Percentiles rank a stretch among this genome's conserved stretches.
Evolutionary conservation across 2,888 invertebrate genomes (phyloP).

Genomic region (Ormyrus labotus): DNA sequence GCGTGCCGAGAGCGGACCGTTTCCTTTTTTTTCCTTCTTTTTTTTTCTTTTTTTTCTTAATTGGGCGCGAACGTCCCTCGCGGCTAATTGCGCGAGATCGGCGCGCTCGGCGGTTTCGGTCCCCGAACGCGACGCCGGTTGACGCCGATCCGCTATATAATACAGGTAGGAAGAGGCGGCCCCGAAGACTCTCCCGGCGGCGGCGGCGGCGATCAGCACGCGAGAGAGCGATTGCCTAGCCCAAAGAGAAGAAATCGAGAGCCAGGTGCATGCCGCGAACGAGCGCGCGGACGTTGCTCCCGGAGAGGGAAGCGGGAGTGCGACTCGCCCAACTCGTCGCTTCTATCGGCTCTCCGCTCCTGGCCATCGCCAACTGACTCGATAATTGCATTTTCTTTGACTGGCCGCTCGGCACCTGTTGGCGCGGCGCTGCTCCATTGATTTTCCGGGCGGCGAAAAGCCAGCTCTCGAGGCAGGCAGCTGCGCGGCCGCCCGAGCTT

Average conservation of each 20-base stretch:
- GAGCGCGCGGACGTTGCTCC: constrained; percentile 59
- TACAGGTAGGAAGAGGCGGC: background rate
- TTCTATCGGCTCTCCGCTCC: constrained; percentile 12
- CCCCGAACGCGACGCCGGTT: too few species aligned
- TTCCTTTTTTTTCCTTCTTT: too few species aligned
- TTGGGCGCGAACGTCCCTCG: too few species aligned
- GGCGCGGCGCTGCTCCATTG: too few species aligned
- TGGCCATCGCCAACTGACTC: constrained; percentile 15
- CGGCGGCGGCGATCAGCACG: constrained; percentile 47
- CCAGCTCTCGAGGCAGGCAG: too few species aligned
- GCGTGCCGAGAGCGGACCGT: too few species aligned
- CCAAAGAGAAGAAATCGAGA: constrained; percentile 59
- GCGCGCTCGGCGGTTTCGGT: background rate
- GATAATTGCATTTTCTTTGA: constrained; percentile 30
- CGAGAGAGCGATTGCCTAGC: constrained; percentile 59
- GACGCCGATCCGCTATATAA: too few species aligned
- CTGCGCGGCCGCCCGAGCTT: too few species aligned
- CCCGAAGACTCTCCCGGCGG: background rate
- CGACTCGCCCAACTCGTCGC: constrained; percentile 14
- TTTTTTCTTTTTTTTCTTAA: too few species aligned
- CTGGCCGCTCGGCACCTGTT: too few species aligned
- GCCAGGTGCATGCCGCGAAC: constrained; percentile 58
- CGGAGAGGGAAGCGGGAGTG: constrained; percentile 44
- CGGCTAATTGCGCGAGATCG: background rate
- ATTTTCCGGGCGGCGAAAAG: too few species aligned